These are phyloP conservation scores for Hanleya hanleyi DNA, from an alignment of 2,888 invertebrate species.

Conservation along the genomic window DNA sequence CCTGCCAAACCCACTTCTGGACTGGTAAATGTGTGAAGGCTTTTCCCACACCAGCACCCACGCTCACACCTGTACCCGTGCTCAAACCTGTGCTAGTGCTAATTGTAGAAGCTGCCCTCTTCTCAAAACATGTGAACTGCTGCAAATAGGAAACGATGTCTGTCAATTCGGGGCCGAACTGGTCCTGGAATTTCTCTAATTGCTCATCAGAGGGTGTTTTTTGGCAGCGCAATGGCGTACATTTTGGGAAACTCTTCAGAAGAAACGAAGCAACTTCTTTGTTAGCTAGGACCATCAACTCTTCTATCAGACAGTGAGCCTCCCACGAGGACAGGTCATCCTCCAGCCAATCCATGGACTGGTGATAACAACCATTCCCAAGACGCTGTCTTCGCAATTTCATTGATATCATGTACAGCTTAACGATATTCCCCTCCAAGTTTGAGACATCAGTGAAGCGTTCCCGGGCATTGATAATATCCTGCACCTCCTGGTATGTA, in stretches of 20 bases:
- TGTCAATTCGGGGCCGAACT: no score
- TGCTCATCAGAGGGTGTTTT: slow-evolving; percentile 43
- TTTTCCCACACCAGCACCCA: no score
- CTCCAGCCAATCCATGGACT: slow-evolving; percentile 38
- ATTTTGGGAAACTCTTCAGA: slow-evolving; percentile 44
- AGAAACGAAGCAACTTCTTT: slow-evolving; percentile 55
- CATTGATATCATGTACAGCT: slow-evolving; percentile 52
- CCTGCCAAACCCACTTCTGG: no score
- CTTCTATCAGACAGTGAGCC: slow-evolving; percentile 57
- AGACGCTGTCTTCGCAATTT: slow-evolving; percentile 55
- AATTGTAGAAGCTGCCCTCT: no score
- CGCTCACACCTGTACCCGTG: no score
- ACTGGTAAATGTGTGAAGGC: no score
- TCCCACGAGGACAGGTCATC: slow-evolving; percentile 40
- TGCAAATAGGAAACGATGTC: no score
- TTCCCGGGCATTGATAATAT: slow-evolving; percentile 49
- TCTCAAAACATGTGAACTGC: no score
- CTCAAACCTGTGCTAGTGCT: no score
- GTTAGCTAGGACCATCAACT: slow-evolving; percentile 61
- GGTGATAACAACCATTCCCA: slow-evolving; percentile 57
- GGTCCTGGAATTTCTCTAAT: slow-evolving; percentile 42
- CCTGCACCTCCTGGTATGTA: slow-evolving; percentile 55
- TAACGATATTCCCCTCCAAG: slow-evolving; percentile 50
- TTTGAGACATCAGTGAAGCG: slow-evolving; percentile 45
- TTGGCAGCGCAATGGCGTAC: slow-evolving; percentile 57